Evolutionary conservation across 2,888 invertebrate genomes (phyloP).

Genomic region (Endomychus coccineus): DNA sequence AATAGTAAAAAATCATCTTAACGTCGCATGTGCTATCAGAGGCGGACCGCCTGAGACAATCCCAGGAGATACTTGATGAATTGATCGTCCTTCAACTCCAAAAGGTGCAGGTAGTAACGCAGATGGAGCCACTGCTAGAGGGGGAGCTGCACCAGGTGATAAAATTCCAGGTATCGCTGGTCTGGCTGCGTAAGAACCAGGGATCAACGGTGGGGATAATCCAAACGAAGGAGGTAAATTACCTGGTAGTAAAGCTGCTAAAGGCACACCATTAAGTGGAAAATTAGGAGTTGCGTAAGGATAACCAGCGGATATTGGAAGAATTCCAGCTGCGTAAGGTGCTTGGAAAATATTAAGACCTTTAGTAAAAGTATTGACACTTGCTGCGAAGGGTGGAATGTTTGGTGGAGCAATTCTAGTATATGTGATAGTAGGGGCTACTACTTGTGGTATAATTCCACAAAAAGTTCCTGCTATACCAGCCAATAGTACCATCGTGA

Average conservation of each 20-base stretch:
- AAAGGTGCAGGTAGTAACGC: constrained; percentile 10
- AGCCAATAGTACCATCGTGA: too few relatives aligned
- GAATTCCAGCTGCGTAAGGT: constrained; percentile 31
- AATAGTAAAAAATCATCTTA: too few relatives aligned
- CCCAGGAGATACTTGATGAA: constrained; percentile 9
- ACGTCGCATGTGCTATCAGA: too few relatives aligned
- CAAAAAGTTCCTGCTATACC: too few relatives aligned
- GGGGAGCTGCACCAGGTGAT: constrained; percentile 6
- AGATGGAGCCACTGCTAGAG: constrained; percentile 8
- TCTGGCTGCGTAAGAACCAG: constrained; percentile 2
- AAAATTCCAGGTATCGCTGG: constrained; percentile 14
- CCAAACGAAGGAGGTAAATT: constrained; percentile 11
- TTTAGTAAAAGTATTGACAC: constrained; percentile 50
- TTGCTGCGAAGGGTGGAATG: constrained; percentile 55
- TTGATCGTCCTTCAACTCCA: constrained; percentile 13
- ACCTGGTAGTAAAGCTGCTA: constrained; percentile 3
- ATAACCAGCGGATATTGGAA: constrained; percentile 22
- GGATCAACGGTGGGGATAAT: constrained; percentile 7
- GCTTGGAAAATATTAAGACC: constrained; percentile 44
- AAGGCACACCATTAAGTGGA: constrained; percentile 2
- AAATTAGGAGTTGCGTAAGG: constrained; percentile 18
- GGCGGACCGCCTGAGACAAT: too few relatives aligned
- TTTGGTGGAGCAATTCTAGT: constrained; percentile 54
- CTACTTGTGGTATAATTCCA: constrained; percentile 30
- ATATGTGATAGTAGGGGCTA: constrained; percentile 39